These are phyloP conservation scores for Vicugna pacos DNA, from an alignment of 2,113 vertebrate genomes.

Conservation along the genomic window DNA sequence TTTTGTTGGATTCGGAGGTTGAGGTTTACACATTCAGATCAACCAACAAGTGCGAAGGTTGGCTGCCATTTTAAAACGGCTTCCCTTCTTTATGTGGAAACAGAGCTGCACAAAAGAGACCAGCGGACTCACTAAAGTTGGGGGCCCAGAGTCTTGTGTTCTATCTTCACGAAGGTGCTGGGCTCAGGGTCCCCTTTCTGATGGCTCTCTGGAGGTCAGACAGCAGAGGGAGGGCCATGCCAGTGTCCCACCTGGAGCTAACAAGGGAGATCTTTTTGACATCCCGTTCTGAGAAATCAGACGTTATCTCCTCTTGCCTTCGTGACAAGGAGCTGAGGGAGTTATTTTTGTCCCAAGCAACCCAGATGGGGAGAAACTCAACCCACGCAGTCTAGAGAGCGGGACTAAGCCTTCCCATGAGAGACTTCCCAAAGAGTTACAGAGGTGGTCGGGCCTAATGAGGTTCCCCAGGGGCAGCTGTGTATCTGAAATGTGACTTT, in stretches of 20 bases:
- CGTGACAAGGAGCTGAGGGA: conserved; percentile 37
- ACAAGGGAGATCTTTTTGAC: neutral
- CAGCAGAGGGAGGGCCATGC: neutral
- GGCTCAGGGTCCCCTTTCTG: neutral
- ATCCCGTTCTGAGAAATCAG: neutral
- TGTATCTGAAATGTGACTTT: neutral
- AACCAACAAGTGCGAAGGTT: neutral
- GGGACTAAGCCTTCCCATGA: conserved; percentile 1
- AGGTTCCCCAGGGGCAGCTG: neutral
- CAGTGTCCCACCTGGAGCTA: neutral
- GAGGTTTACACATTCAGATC: neutral
- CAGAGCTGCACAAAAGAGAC: neutral
- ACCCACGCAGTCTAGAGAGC: neutral
- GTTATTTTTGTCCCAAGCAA: conserved; percentile 59
- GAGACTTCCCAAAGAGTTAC: neutral
- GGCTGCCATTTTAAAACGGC: neutral
- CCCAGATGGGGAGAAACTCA: conserved; percentile 25
- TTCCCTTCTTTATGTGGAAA: neutral
- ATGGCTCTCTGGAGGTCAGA: neutral
- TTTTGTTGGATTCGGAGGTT: neutral
- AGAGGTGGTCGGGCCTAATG: neutral
- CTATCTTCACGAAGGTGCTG: no score
- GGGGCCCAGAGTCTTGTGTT: neutral
- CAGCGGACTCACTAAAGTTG: neutral
- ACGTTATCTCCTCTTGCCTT: neutral